phyloP scores from a whole-genome alignment of 2,797 vertebrate species.

The Naso thynnoides region DNA sequence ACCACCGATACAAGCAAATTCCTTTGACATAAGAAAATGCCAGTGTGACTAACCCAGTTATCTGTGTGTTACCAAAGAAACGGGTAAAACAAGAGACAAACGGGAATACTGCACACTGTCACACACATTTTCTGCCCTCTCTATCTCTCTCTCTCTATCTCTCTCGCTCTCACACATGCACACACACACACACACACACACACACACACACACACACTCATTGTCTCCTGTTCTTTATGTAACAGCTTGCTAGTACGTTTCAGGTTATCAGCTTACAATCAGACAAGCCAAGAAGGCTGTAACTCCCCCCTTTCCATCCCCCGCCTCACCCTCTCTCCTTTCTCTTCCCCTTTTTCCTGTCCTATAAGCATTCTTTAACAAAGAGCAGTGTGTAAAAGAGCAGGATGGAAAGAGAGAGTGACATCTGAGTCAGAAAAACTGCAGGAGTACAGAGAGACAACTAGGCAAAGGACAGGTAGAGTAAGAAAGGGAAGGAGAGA shows the following conservation, averaged over 20 bases:
- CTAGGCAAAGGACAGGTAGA: not conserved
- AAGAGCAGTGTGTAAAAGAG: slow-evolving; percentile 9
- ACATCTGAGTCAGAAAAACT: not conserved
- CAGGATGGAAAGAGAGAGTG: not conserved
- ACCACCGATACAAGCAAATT: slow-evolving; percentile 48
- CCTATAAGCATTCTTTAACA: not conserved
- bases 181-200: slow-evolving; percentile 1
- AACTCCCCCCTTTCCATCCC: slow-evolving; percentile 14
- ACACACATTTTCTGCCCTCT: slow-evolving; percentile 9
- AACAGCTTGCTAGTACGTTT: slow-evolving; percentile 63
- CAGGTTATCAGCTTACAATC: slow-evolving; percentile 73
- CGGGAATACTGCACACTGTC: slow-evolving; percentile 29
- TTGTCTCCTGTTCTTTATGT: slow-evolving; percentile 68
- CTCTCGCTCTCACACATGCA: slow-evolving; percentile 28
- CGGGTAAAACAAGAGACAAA: slow-evolving; percentile 41
- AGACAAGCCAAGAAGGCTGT: slow-evolving; percentile 63
- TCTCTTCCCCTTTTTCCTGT: slow-evolving; percentile 10
- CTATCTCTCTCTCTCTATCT: slow-evolving; percentile 9
- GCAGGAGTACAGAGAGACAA: not conserved
- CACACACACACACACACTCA: slow-evolving; percentile 25
- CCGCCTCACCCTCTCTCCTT: not conserved
- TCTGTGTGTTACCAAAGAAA: slow-evolving; percentile 57
- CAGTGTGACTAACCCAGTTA: slow-evolving; percentile 63
- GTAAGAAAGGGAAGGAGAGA: not conserved
- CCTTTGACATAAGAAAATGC: slow-evolving; percentile 32